A percentile compares a stretch with the other conserved stretches of the same genome.
Evolutionary conservation across 1,140 invertebrate species (phyloP).

Genomic region (Macrobrachium nipponense): DNA sequence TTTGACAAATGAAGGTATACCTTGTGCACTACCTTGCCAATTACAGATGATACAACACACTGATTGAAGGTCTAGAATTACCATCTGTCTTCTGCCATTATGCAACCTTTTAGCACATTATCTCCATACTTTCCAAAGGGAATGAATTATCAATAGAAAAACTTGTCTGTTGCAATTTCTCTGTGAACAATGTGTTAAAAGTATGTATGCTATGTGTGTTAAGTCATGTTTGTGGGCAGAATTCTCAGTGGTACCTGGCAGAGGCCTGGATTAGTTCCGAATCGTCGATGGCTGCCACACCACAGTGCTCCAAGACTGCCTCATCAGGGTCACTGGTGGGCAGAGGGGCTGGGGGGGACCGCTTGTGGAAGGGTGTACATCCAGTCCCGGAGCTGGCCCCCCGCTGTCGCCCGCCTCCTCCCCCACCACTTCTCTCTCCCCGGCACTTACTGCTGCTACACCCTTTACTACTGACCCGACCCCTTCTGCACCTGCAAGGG

Average conservation of each 20-base stretch:
- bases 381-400: slow-evolving; percentile 42
- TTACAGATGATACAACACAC: too few species aligned
- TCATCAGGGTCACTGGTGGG: slow-evolving; percentile 45
- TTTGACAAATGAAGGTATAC: too few species aligned
- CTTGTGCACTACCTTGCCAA: too few species aligned
- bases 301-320: slow-evolving; percentile 73
- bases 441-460: slow-evolving; percentile 61
- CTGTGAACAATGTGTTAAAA: too few species aligned
- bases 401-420: slow-evolving; percentile 49
- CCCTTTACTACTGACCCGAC: slow-evolving; percentile 59
- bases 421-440: slow-evolving; percentile 45
- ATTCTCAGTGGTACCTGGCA: slow-evolving; percentile 72
- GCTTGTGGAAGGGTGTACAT: slow-evolving; percentile 68
- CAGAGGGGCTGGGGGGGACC: slow-evolving; percentile 49
- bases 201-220: too few species aligned
- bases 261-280: slow-evolving; percentile 54
- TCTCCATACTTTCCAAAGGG: too few species aligned
- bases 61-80: too few species aligned
- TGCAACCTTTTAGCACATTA: too few species aligned
- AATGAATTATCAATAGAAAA: too few species aligned
- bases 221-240: slow-evolving; percentile 62
- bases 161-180: too few species aligned
- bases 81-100: too few species aligned
- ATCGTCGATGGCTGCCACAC: slow-evolving; percentile 70
- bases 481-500: slow-evolving; percentile 61